Percentiles rank a stretch among this genome's conserved stretches.
Conservation (phyloP, 2,797 vertebrate genomes). For the Tangara arthus region DNA sequence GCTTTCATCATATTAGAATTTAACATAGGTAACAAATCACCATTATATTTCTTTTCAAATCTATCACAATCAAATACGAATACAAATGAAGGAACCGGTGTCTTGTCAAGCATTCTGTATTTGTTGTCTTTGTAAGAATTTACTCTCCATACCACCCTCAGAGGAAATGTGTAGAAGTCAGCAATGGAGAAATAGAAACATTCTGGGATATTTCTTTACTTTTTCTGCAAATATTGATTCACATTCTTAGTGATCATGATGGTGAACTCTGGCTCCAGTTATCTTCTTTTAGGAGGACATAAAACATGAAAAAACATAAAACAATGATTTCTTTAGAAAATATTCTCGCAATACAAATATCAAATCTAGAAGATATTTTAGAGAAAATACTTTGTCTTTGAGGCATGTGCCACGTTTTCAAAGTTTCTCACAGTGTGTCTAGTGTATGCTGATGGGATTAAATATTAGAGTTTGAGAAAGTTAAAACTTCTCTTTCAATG, state of each 20-base stretch:
- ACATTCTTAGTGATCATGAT: neutral
- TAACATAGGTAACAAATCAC: neutral
- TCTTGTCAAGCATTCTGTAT: neutral
- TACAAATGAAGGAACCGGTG: neutral
- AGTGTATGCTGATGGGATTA: neutral
- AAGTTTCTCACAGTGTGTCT: neutral
- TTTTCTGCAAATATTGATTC: neutral
- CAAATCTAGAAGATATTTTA: neutral
- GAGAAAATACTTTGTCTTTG: neutral
- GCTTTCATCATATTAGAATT: neutral
- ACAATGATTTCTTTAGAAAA: neutral
- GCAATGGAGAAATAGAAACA: neutral
- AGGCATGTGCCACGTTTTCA: neutral
- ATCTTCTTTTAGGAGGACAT: neutral
- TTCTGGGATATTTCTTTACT: neutral
- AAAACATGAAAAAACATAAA: neutral
- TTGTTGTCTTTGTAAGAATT: neutral
- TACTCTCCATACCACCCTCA: neutral
- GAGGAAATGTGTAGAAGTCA: neutral
- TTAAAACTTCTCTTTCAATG: neutral
- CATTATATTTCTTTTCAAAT: neutral
- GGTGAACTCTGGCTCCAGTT: neutral
- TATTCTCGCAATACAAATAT: neutral
- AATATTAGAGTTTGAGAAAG: neutral
- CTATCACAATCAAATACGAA: neutral